Evolutionary conservation across 1,140 invertebrate genomes (phyloP).

Genomic region (Pseudomyrmex dendroicus): DNA sequence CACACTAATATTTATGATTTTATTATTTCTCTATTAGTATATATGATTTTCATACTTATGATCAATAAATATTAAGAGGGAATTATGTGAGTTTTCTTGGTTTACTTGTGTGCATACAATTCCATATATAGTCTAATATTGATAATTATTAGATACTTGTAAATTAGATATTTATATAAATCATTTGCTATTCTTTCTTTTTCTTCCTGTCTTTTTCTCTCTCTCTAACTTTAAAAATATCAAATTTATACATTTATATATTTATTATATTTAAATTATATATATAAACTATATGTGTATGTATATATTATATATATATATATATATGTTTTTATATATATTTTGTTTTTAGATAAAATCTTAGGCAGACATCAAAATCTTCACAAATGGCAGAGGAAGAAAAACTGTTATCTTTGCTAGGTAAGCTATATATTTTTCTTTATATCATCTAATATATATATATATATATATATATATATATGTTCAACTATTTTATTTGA

Average conservation of each 20-base stretch:
- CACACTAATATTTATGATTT: neutral
- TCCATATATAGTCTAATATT: neutral
- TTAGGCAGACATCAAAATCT: constrained; percentile 1
- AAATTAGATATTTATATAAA: neutral
- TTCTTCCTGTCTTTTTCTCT: no score
- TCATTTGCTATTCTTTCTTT: neutral
- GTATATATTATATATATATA: no score
- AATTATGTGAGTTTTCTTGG: neutral
- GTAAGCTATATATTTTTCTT: constrained; percentile 18
- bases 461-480: no score
- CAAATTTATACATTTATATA: neutral
- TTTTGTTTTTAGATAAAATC: constrained; percentile 10
- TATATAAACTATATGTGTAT: no score
- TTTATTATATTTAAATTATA: no score
- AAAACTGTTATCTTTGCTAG: constrained; percentile 1
- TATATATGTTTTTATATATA: no score
- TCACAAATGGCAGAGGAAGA: constrained; percentile 53
- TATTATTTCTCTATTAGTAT: neutral
- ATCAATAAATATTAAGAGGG: neutral
- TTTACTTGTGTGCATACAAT: neutral
- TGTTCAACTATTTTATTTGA: no score
- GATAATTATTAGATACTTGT: neutral
- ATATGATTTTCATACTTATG: neutral
- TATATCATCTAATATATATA: no score
- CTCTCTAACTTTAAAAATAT: neutral